Base-by-base conservation (phyloP, 1,140 invertebrate species). In the Anadara kagoshimensis region DNA sequence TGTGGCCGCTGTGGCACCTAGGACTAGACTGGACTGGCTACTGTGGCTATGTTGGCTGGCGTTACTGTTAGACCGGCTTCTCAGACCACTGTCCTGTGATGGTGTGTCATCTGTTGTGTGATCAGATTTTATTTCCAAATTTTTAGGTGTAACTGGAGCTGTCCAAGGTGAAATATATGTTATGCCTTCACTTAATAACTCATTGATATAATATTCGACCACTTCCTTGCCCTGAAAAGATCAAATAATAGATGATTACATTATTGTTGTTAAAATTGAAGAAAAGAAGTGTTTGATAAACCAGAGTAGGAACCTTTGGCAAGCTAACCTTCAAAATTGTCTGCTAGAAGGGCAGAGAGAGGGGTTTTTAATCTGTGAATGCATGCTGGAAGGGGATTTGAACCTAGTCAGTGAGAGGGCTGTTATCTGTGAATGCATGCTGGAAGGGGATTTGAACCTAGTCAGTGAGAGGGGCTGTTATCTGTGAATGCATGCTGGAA, bases 201-300 rank as follows among this genome's bases (percentile, higher is more conserved):
- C 92, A 69, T 92, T 92, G 81, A 99, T 94, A 88, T 97, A 98
- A 88, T 92, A 93, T 89, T 98, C 96, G 82, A 99, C 97, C 29
- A 98, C 96, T 91, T 98, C 97, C 88, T 98, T 98, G 43, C 97
- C 96, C 94, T 94, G 58, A n/a, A 72, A 65, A 57, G 56, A n/a
- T 49, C 49, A 53, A 16, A n/a, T 10, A 36, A 36, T 7, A 36
- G 29, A 36, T 36, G 29, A 3, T 2, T 36, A 36, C 7, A 36
- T 7, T 36, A 3, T 3, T 2, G 29, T 36, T 36, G 29, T 36
- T 7, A 36, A 36, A 36, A 36, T 36, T n/a, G n/a, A n/a, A n/a
- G n/a, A n/a, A n/a, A n/a, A n/a, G n/a, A n/a, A n/a, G n/a, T n/a
- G n/a, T n/a, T n/a, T n/a, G n/a, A n/a, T n/a, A n/a, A n/a, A n/a